Evolutionary conservation across 2,113 vertebrate species (phyloP).

Genomic region (Myrmecophaga tridactyla): DNA sequence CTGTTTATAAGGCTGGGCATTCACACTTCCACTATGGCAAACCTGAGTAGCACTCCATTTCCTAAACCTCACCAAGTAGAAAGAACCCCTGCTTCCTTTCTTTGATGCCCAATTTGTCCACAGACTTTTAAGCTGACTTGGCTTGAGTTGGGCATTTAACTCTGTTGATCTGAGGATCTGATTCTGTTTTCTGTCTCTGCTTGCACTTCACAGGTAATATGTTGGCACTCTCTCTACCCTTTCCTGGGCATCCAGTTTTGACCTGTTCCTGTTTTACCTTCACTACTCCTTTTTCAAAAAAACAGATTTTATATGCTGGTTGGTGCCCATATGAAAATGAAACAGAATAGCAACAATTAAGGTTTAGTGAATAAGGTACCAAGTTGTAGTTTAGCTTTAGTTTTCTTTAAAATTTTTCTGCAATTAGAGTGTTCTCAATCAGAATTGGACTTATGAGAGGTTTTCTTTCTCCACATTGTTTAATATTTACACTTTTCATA

Average conservation of each 20-base stretch:
- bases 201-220: background rate
- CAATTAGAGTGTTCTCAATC: background rate
- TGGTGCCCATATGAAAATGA: background rate
- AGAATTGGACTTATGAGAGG: background rate
- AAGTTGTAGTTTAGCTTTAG: background rate
- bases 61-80: fast-evolving
- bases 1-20: background rate
- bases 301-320: background rate
- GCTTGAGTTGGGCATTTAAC: background rate
- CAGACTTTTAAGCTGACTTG: background rate
- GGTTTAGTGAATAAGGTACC: background rate
- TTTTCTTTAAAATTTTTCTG: background rate
- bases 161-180: background rate
- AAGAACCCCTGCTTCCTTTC: background rate
- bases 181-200: background rate
- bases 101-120: background rate
- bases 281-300: background rate
- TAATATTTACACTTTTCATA: background rate
- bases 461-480: background rate
- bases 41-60: too few relatives aligned
- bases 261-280: background rate
- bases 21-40: background rate
- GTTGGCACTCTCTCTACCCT: background rate
- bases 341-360: background rate
- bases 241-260: background rate